Percentiles rank a stretch among this genome's conserved stretches.
Conservation (phyloP, 2,888 invertebrate species). For the Byasa hedistus region DNA sequence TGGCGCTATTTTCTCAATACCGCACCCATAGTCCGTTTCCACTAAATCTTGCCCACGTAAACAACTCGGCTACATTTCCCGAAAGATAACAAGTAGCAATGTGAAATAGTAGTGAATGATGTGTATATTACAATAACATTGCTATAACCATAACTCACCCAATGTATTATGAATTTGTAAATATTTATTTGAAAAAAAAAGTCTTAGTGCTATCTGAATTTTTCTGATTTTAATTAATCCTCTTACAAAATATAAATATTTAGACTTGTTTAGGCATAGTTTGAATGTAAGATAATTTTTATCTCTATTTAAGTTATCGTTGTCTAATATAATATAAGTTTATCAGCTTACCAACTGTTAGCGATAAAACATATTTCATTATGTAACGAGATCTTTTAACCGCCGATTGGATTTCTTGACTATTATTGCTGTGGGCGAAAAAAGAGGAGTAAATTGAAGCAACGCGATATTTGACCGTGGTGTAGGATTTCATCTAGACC, state of each 20-base stretch:
- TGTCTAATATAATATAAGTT: not conserved
- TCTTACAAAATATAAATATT: too few relatives aligned
- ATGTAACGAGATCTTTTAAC: conserved; percentile 59
- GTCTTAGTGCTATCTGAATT: too few relatives aligned
- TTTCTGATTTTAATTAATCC: too few relatives aligned
- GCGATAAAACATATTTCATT: conserved; percentile 43
- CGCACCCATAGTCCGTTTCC: conserved; percentile 15
- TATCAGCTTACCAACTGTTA: conserved; percentile 15
- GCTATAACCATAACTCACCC: too few relatives aligned
- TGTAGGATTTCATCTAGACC: conserved; percentile 69
- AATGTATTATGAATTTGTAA: too few relatives aligned
- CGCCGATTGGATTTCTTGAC: conserved; percentile 61
- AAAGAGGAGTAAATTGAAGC: conserved; percentile 50
- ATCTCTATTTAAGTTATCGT: too few relatives aligned
- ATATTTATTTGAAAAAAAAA: too few relatives aligned
- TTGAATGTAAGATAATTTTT: too few relatives aligned
- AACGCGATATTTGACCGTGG: conserved; percentile 59
- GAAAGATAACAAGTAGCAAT: not conserved
- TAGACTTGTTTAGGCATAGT: too few relatives aligned
- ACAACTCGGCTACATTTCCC: not conserved
- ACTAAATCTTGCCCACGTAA: conserved; percentile 24
- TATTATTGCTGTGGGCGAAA: conserved; percentile 61
- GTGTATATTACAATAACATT: not conserved
- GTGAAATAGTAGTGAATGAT: not conserved
- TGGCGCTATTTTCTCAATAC: conserved; percentile 45